These are phyloP conservation scores for Hypotaenidia philippensis DNA, from an alignment of 2,797 vertebrate genomes.

Conservation along the genomic window DNA sequence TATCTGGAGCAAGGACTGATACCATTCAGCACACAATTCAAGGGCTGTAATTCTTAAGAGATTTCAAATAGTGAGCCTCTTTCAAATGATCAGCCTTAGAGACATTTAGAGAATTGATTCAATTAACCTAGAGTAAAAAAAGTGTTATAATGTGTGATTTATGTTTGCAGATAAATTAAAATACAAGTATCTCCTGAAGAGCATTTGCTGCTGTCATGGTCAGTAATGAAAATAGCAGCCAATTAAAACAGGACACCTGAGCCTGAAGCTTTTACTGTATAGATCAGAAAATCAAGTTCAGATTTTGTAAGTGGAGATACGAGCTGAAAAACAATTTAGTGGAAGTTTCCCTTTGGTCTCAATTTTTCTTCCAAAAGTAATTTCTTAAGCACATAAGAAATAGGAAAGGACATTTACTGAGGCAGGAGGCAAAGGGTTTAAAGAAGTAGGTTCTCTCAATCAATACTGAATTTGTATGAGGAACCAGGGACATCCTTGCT, in stretches of 20 bases:
- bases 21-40: slow-evolving; percentile 40
- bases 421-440: neutral
- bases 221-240: slow-evolving; percentile 67
- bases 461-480: neutral
- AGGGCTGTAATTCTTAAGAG: slow-evolving; percentile 66
- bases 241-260: slow-evolving; percentile 68
- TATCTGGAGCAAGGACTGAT: slow-evolving; percentile 41
- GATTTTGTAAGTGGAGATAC: neutral
- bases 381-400: slow-evolving; percentile 36
- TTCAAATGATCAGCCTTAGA: slow-evolving; percentile 70
- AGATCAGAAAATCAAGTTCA: neutral
- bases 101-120: slow-evolving; percentile 79
- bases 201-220: slow-evolving; percentile 59
- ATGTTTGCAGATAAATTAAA: slow-evolving; percentile 81
- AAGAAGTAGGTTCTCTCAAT: neutral
- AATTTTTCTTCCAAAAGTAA: neutral
- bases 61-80: slow-evolving; percentile 62
- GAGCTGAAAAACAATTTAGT: slow-evolving; percentile 16
- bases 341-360: neutral
- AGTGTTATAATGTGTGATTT: slow-evolving; percentile 78
- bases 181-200: slow-evolving; percentile 72
- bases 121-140: slow-evolving; percentile 76
- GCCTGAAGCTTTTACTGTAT: slow-evolving; percentile 26
- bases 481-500: neutral
- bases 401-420: slow-evolving; percentile 20